phyloP scores from a whole-genome alignment of 2,113 vertebrate genomes.

The Tragelaphus imberbis region DNA sequence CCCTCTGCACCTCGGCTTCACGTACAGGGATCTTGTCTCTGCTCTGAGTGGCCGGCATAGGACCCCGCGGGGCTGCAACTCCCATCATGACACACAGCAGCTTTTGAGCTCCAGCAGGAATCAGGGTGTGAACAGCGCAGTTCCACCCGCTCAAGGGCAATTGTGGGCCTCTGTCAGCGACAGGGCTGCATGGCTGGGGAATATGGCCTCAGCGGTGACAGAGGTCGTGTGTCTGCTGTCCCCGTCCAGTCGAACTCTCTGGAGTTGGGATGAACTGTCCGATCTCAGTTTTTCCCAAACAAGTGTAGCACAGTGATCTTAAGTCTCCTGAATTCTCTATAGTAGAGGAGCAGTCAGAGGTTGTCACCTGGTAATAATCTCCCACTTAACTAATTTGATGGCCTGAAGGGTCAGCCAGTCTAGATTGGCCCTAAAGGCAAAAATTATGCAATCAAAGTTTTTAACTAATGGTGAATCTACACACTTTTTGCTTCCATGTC shows the following conservation, averaged over 20 bases:
- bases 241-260: rapidly evolving
- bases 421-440: background rate
- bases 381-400: background rate
- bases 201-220: rapidly evolving
- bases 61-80: rapidly evolving
- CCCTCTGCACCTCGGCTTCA: background rate
- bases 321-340: background rate
- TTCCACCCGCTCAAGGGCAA: background rate
- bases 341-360: background rate
- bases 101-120: background rate
- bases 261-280: too few species aligned
- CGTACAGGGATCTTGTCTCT: rapidly evolving
- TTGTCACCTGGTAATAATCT: background rate
- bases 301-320: background rate
- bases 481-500: background rate
- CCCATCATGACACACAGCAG: rapidly evolving
- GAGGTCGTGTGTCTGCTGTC: too few species aligned
- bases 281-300: rapidly evolving
- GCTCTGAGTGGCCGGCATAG: rapidly evolving
- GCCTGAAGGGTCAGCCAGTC: background rate
- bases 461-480: background rate
- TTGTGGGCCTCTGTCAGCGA: rapidly evolving
- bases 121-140: rapidly evolving
- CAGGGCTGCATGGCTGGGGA: rapidly evolving
- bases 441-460: background rate